These are phyloP conservation scores for Adelognathus sp. DNA, from an alignment of 2,888 invertebrate genomes.

Conservation along the genomic window DNA sequence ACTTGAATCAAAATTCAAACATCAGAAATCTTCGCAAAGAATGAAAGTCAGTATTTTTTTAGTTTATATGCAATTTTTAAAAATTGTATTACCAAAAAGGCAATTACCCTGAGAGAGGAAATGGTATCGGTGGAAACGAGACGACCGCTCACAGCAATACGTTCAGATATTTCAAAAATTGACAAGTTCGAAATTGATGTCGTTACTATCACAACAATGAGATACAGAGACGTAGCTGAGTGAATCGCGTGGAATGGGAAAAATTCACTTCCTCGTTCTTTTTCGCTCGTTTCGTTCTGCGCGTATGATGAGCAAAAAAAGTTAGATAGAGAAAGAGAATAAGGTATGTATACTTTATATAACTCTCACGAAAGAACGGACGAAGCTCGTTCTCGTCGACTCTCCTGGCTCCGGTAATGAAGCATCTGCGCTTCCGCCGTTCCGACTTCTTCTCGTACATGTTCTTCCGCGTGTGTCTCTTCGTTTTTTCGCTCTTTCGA, in stretches of 20 bases:
- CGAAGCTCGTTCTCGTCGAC: slow-evolving; percentile 46
- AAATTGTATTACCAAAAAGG: no score
- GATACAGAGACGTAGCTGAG: background rate
- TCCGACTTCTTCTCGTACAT: slow-evolving; percentile 36
- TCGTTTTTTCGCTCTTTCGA: slow-evolving; percentile 36
- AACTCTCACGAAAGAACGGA: slow-evolving; percentile 35
- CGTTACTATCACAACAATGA: background rate
- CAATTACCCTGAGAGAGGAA: no score
- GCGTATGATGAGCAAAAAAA: slow-evolving; percentile 37
- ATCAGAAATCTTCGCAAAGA: no score
- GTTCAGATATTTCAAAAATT: slow-evolving; percentile 42
- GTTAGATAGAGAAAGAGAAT: background rate
- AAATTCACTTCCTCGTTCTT: slow-evolving; percentile 46
- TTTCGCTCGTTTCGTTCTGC: slow-evolving; percentile 28
- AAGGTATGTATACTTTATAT: slow-evolving; percentile 9
- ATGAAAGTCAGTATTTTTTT: no score
- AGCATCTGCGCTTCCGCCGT: slow-evolving; percentile 54
- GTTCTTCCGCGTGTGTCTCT: slow-evolving; percentile 43
- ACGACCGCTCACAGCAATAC: background rate
- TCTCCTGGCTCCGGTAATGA: slow-evolving; percentile 50
- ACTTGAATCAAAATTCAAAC: no score
- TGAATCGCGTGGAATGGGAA: slow-evolving; percentile 6
- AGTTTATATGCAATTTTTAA: no score
- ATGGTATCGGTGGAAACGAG: background rate
- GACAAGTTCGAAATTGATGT: slow-evolving; percentile 35